Conservation (phyloP, 2,797 vertebrate genomes). For the Aplochiton taeniatus region DNA sequence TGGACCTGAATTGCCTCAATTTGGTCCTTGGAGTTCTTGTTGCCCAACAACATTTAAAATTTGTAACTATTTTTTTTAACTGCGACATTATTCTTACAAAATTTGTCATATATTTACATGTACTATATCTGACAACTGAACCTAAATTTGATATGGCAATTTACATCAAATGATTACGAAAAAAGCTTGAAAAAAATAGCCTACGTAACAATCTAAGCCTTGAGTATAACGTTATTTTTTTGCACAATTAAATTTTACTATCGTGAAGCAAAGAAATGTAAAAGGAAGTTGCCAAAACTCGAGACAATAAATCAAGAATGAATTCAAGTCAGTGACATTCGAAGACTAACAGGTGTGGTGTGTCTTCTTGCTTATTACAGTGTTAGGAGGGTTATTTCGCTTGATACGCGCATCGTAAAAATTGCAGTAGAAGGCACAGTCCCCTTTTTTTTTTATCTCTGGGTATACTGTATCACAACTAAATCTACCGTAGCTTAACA, state of each 20-base stretch:
- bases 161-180: no score
- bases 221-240: no score
- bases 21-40: no score
- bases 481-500: slow-evolving; percentile 54
- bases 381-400: slow-evolving; percentile 34
- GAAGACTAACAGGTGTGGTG: slow-evolving; percentile 36
- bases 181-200: no score
- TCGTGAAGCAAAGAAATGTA: background rate
- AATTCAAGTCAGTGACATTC: slow-evolving; percentile 25
- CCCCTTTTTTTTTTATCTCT: slow-evolving; percentile 57
- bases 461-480: slow-evolving; percentile 64
- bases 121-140: no score
- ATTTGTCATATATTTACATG: no score
- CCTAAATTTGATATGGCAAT: no score
- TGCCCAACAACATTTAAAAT: no score
- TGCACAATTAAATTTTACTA: background rate
- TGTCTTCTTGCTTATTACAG: slow-evolving; percentile 44
- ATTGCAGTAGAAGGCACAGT: slow-evolving; percentile 71
- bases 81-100: no score
- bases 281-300: background rate
- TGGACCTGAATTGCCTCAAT: no score
- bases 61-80: no score
- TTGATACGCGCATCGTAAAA: slow-evolving; percentile 33
- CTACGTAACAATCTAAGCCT: no score
- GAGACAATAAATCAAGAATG: slow-evolving; percentile 14